Evolutionary conservation across 2,113 vertebrate genomes (phyloP).

Genomic region (Tympanuchus pallidicinctus): DNA sequence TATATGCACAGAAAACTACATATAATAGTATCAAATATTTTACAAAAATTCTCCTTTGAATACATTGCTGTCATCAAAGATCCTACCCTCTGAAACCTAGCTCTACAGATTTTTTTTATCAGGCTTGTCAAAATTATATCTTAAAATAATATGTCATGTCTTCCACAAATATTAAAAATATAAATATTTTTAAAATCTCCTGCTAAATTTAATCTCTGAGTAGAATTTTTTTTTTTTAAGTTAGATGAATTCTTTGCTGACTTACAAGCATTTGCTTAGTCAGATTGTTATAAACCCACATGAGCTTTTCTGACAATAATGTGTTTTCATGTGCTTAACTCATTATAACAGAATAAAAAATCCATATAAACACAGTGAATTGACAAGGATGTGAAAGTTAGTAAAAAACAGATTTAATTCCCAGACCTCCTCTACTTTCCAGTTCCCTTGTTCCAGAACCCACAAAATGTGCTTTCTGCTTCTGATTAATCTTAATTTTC

Average conservation of each 20-base stretch:
- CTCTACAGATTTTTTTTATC: not conserved
- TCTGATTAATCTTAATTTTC: not conserved
- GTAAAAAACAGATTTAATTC: not conserved
- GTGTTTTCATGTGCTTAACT: not conserved
- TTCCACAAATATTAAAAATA: not conserved
- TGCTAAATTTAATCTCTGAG: not conserved
- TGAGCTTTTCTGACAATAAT: not conserved
- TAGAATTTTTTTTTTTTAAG: not conserved
- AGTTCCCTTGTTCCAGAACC: not conserved
- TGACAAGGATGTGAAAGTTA: not conserved
- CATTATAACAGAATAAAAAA: not conserved
- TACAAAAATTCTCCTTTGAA: not conserved
- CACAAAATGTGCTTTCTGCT: not conserved
- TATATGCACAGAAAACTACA: not conserved
- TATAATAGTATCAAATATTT: not conserved
- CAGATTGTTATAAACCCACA: not conserved
- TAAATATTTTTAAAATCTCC: not conserved
- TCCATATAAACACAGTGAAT: not conserved
- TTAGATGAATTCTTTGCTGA: not conserved
- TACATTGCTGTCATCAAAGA: not conserved
- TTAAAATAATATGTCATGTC: not conserved
- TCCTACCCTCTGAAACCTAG: not conserved
- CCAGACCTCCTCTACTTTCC: not conserved
- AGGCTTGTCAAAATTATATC: not conserved
- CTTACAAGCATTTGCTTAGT: not conserved